These are phyloP conservation scores for Gnathonemus longibarbis DNA, from an alignment of 2,113 vertebrate species.

Conservation along the genomic window DNA sequence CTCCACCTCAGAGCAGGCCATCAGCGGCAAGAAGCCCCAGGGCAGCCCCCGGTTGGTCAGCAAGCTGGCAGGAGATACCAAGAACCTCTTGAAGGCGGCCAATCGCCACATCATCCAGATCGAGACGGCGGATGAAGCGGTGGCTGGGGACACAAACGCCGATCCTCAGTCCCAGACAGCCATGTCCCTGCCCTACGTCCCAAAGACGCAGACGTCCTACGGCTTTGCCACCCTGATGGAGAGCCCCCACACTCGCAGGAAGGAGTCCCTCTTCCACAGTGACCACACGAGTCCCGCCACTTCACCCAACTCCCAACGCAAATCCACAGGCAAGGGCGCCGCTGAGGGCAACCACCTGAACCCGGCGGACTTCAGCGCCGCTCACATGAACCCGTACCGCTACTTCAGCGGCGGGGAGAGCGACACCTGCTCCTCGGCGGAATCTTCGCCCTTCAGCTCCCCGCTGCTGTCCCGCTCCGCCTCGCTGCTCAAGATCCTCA, in stretches of 20 bases:
- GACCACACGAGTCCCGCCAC: slow-evolving; percentile 79
- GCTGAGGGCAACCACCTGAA: slow-evolving; percentile 59
- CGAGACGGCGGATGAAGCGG: slow-evolving; percentile 81
- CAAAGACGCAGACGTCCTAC: slow-evolving; percentile 89
- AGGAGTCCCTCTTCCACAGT: slow-evolving; percentile 89
- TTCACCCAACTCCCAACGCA: slow-evolving; percentile 73
- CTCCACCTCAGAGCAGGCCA: slow-evolving; percentile 67
- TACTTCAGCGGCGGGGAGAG: slow-evolving; percentile 91
- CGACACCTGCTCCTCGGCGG: slow-evolving; percentile 89
- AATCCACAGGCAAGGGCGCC: slow-evolving; percentile 45
- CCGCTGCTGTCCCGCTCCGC: slow-evolving; percentile 86
- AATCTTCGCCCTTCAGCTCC: slow-evolving; percentile 88
- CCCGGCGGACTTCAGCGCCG: slow-evolving; percentile 60
- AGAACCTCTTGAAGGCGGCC: slow-evolving; percentile 67
- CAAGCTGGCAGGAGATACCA: slow-evolving; percentile 71
- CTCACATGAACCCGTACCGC: slow-evolving; percentile 80
- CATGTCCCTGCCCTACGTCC: slow-evolving; percentile 83
- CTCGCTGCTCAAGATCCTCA: slow-evolving; percentile 87
- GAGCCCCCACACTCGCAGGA: slow-evolving; percentile 89
- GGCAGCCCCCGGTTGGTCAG: slow-evolving; percentile 73
- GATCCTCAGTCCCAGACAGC: slow-evolving; percentile 82
- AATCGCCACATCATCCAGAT: slow-evolving; percentile 91
- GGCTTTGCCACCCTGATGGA: slow-evolving; percentile 88
- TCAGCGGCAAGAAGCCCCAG: slow-evolving; percentile 59
- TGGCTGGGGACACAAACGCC: slow-evolving; percentile 64